Evolutionary conservation across 2,888 invertebrate genomes (phyloP).

Genomic region (Amphimallon solstitiale): DNA sequence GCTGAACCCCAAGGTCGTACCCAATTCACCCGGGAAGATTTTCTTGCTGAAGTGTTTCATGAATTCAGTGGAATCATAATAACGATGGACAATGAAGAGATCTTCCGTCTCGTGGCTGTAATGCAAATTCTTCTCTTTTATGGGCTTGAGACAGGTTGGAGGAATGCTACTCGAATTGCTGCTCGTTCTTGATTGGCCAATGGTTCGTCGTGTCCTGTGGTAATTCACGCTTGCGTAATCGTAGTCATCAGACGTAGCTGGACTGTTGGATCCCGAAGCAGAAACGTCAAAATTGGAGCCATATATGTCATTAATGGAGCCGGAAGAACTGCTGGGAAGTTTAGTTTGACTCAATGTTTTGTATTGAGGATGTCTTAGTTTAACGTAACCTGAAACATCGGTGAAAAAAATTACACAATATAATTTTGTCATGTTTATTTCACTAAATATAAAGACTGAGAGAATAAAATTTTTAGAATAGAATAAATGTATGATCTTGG

Average conservation of each 20-base stretch:
- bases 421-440: no score
- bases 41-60: conserved; percentile 74
- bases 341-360: conserved; percentile 47
- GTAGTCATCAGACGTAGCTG: conserved; percentile 62
- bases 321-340: neutral
- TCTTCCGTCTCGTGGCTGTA: conserved; percentile 48
- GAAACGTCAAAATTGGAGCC: conserved; percentile 32
- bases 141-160: conserved; percentile 65
- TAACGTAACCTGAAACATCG: conserved; percentile 70
- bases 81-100: conserved; percentile 58
- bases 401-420: no score
- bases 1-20: conserved; percentile 68
- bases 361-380: conserved; percentile 66
- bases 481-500: no score
- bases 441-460: no score
- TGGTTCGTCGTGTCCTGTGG: conserved; percentile 68
- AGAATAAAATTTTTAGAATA: no score
- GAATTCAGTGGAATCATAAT: conserved; percentile 74
- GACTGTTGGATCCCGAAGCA: conserved; percentile 29
- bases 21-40: conserved; percentile 71
- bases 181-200: conserved; percentile 63
- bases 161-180: conserved; percentile 66
- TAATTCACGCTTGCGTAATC: conserved; percentile 72
- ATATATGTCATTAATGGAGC: conserved; percentile 4
- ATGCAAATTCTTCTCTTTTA: conserved; percentile 60